Base-by-base conservation (phyloP, 2,113 vertebrate genomes). In the Chascanopsetta lugubris region DNA sequence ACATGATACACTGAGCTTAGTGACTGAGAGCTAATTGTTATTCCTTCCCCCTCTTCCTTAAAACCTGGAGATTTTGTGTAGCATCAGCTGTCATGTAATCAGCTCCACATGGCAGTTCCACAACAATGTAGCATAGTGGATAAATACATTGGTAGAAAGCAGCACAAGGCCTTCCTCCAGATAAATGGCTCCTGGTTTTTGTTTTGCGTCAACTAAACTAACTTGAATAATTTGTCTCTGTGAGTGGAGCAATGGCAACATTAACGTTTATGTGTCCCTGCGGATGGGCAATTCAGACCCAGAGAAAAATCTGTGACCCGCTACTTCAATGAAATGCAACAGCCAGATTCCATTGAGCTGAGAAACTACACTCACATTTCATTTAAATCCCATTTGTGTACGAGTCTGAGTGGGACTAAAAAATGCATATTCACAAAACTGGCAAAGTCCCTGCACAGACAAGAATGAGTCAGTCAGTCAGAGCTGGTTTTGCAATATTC, bases 91-190 rank as follows among this genome's bases (percentile, higher is more conserved):
- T 72, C 61, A 55, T 66, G 38, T 90, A 89, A 90, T 84, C 63
- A 83, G 48, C 46, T 60, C 77, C 84, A 89, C 82, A 89, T 89
- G 90, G 42, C 42, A 38, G 58, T 86, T 88, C 79, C 72, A 78
- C 70, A 82, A 83, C 61, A 77, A 61, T 30, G 34, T 30, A 61
- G 66, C 18, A 40, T 38, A 10, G 59, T 61, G 66, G 67, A 77
- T 61, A 73, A 80, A 59, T 57, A 53, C 72, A 34, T 30, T 53
- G 64, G 55, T 65, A 25, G 73, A 38, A 83, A 20, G 11, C 42
- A 66, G 49, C 38, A 48, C 53, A 69, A 65, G 67, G 69, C 70
- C 32, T 11, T 30, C 12, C 25, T 86, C 80, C 77, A 87, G 81
- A 68, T 25, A 49, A 61, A 70, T 56, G 20, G 68, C 65, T 27